These are phyloP conservation scores for Abramis brama DNA, from an alignment of 2,113 vertebrate genomes.

Conservation along the genomic window DNA sequence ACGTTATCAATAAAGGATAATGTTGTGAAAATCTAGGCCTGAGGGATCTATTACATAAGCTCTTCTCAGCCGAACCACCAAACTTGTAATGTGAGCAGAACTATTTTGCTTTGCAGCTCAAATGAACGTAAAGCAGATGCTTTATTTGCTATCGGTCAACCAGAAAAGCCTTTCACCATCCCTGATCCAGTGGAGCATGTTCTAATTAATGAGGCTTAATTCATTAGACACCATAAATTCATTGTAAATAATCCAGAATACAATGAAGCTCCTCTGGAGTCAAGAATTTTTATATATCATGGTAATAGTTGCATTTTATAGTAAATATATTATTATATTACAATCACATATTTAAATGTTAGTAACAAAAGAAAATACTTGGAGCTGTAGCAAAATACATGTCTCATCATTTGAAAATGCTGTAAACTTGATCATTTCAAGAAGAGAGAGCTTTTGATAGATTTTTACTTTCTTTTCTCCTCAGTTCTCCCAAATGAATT, in stretches of 20 bases:
- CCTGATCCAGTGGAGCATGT: background rate
- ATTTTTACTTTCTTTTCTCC: background rate
- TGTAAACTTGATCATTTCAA: background rate
- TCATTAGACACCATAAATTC: background rate
- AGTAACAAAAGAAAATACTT: background rate
- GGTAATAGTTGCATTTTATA: no score
- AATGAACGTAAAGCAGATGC: background rate
- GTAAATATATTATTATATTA: background rate
- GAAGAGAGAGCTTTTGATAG: background rate
- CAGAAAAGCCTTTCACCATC: background rate
- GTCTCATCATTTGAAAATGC: background rate
- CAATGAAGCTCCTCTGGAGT: no score
- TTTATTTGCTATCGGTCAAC: background rate
- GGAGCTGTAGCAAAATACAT: background rate
- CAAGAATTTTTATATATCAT: no score
- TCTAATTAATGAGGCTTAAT: background rate
- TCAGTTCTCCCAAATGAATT: background rate
- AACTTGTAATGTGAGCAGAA: background rate
- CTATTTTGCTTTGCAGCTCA: background rate
- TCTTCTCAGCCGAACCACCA: background rate
- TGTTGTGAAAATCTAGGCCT: background rate
- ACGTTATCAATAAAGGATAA: background rate
- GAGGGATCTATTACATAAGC: background rate
- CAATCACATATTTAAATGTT: background rate
- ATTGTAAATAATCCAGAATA: no score